phyloP scores from a whole-genome alignment of 1,140 invertebrate species.

The Lycorma delicatula region DNA sequence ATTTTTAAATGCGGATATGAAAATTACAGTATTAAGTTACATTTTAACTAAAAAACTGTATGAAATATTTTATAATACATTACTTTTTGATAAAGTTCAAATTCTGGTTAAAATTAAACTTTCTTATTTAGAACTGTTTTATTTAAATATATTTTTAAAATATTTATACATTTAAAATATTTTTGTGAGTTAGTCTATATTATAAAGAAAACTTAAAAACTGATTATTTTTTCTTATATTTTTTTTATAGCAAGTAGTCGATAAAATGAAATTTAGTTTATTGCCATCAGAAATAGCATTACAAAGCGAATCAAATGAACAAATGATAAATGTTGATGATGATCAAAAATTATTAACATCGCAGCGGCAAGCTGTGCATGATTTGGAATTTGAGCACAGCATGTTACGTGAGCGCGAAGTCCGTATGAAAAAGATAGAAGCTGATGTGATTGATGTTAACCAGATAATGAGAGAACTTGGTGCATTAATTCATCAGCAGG shows the following conservation, averaged over 20 bases:
- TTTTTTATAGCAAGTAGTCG: constrained; percentile 51
- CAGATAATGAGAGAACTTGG: constrained; percentile 86
- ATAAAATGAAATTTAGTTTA: constrained; percentile 67
- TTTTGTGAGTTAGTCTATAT: too few species aligned
- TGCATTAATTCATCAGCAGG: constrained; percentile 70
- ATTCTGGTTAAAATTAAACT: too few species aligned
- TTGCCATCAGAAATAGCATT: constrained; percentile 21
- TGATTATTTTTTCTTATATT: neutral
- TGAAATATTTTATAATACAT: too few species aligned
- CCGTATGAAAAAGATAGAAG: constrained; percentile 65
- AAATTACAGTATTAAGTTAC: too few species aligned
- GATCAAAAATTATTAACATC: constrained; percentile 24
- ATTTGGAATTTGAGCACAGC: constrained; percentile 66
- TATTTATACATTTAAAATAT: too few species aligned
- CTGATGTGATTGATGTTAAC: constrained; percentile 82
- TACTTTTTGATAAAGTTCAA: too few species aligned
- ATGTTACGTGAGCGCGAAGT: constrained; percentile 64
- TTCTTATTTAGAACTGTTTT: too few species aligned
- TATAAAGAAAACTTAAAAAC: too few species aligned
- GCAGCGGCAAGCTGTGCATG: constrained; percentile 41
- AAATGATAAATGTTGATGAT: constrained; percentile 33
- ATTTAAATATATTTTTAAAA: too few species aligned
- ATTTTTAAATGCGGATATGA: too few species aligned
- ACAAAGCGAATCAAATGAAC: neutral
- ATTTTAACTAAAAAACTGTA: too few species aligned